Conservation (phyloP, 1,140 invertebrate genomes). For the Zaprionus capensis region DNA sequence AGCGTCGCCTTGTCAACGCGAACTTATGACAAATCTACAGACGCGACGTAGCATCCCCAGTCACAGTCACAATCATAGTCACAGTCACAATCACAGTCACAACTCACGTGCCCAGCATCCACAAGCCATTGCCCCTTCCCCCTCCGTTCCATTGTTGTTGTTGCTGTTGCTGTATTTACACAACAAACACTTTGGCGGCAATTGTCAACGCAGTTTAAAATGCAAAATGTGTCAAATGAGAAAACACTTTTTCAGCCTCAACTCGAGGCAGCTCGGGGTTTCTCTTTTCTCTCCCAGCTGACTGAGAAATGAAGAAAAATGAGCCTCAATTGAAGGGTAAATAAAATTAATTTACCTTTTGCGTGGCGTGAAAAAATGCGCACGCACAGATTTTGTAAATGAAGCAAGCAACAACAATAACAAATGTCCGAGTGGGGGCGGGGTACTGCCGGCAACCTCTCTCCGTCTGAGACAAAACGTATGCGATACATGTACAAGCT, state of each 20-base stretch:
- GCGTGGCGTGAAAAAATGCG: conserved; percentile 69
- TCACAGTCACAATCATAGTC: neutral
- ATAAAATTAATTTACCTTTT: conserved; percentile 76
- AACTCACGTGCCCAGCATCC: conserved; percentile 73
- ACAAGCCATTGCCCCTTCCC: conserved; percentile 24
- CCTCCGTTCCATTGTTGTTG: conserved; percentile 26
- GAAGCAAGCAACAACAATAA: conserved; percentile 48
- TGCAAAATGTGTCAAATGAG: conserved; percentile 77
- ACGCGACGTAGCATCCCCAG: neutral
- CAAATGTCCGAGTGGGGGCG: conserved; percentile 5
- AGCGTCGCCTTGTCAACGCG: conserved; percentile 49
- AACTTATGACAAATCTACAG: conserved; percentile 47
- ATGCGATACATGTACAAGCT: conserved; percentile 37
- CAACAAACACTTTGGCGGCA: conserved; percentile 70
- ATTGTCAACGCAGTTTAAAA: conserved; percentile 72
- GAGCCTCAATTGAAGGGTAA: conserved; percentile 67
- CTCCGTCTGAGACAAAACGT: neutral
- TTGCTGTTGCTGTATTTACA: conserved; percentile 57
- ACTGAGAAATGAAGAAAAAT: conserved; percentile 66
- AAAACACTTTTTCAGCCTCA: conserved; percentile 49
- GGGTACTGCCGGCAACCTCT: neutral
- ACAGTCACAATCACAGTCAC: neutral
- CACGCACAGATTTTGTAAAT: conserved; percentile 80
- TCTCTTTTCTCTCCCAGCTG: conserved; percentile 52
- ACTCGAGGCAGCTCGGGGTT: conserved; percentile 40